A percentile compares a stretch with the other conserved stretches of the same genome.
Evolutionary conservation across 1,140 invertebrate species (phyloP).

Genomic region (Amphibalanus amphitrite): DNA sequence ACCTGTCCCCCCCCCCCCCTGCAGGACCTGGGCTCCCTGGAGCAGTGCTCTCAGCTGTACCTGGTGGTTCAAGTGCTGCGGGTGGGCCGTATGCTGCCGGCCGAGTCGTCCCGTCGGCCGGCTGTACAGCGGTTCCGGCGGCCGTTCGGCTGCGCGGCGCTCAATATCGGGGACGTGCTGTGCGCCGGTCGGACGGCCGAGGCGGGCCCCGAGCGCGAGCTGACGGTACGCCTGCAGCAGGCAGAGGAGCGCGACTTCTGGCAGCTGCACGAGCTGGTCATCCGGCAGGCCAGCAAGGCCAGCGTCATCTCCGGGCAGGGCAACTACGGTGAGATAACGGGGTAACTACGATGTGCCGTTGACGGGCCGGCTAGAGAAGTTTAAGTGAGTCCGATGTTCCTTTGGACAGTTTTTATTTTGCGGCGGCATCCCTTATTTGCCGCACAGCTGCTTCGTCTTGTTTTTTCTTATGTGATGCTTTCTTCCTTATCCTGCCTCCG

Average conservation of each 20-base stretch:
- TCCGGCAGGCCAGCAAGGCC: conserved; percentile 61
- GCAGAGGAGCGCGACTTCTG: conserved; percentile 81
- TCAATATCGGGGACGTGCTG: conserved; percentile 27
- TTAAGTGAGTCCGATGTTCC: background rate
- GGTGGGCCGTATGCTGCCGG: conserved; percentile 67
- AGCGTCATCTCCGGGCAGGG: conserved; percentile 53
- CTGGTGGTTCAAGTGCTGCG: conserved; percentile 50
- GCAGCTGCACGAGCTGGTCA: conserved; percentile 70
- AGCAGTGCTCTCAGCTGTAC: conserved; percentile 5
- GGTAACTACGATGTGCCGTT: background rate
- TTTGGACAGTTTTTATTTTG: conserved; percentile 5
- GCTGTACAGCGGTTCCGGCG: conserved; percentile 42
- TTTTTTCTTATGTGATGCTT: conserved; percentile 17
- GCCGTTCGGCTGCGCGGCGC: conserved; percentile 66
- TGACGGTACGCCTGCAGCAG: conserved; percentile 49
- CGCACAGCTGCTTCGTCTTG: conserved; percentile 13
- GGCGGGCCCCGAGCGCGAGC: conserved; percentile 31
- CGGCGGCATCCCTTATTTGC: too few relatives aligned
- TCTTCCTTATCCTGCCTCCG: conserved; percentile 3
- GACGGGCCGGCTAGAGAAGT: background rate
- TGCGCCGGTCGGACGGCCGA: conserved; percentile 21
- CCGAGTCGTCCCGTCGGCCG: conserved; percentile 52
- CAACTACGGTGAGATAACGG: conserved; percentile 38
- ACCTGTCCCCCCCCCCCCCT: too few relatives aligned
- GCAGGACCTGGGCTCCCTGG: conserved; percentile 4